These are phyloP conservation scores for human (Homo sapiens) DNA, from an alignment of 2,113 vertebrate genomes.

Conservation along the genomic window GRCh38 chr20:41387501-41388000, in stretches of 20 bases:
- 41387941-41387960: neutral
- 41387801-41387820: neutral
- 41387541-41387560: no score
- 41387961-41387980: neutral
- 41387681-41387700: constrained; percentile 5
- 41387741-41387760: neutral
- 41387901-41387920: neutral
- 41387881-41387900: neutral
- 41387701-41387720: constrained; percentile 4
- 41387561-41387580: neutral
- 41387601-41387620: neutral
- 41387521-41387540: neutral
- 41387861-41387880: neutral
- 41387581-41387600: neutral
- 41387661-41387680: neutral
- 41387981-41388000: neutral
- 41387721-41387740: neutral
- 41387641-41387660: neutral
- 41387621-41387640: neutral
- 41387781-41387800: neutral
- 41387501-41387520: neutral
- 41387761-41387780: neutral
- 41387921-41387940: neutral
- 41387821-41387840: neutral
- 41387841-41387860: neutral